Evolutionary conservation across 2,888 invertebrate species (phyloP).

Genomic region (Trichopria drosophilae): DNA sequence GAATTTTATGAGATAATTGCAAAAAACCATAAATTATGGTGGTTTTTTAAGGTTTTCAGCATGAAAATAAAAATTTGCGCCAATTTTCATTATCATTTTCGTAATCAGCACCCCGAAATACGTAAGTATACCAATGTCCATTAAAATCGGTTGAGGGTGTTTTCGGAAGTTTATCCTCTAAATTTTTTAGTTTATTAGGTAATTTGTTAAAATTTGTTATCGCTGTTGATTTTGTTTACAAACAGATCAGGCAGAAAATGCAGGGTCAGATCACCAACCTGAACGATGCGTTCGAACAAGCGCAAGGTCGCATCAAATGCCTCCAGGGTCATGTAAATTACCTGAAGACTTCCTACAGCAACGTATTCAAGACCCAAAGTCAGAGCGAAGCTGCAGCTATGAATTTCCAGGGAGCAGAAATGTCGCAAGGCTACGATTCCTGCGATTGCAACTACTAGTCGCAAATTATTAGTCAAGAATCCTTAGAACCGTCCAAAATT

Average conservation of each 20-base stretch:
- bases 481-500: background rate
- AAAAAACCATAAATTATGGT: too few relatives aligned
- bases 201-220: constrained; percentile 1
- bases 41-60: too few relatives aligned
- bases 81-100: too few relatives aligned
- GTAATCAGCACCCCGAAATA: too few relatives aligned
- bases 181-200: too few relatives aligned
- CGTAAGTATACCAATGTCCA: too few relatives aligned
- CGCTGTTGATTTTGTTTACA: background rate
- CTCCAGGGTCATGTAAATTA: constrained; percentile 69
- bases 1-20: too few relatives aligned
- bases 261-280: constrained; percentile 69
- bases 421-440: constrained; percentile 47
- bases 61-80: too few relatives aligned
- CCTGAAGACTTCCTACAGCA: constrained; percentile 60
- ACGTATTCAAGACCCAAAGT: constrained; percentile 44
- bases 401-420: constrained; percentile 35
- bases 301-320: constrained; percentile 66
- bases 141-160: background rate
- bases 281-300: constrained; percentile 70
- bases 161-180: too few relatives aligned
- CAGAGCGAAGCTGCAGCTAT: constrained; percentile 41
- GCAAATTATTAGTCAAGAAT: background rate
- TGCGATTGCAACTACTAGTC: constrained; percentile 51
- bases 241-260: constrained; percentile 70